Evolutionary conservation across 2,113 vertebrate genomes (phyloP).

Genomic region (Sclerurus mexicanus): DNA sequence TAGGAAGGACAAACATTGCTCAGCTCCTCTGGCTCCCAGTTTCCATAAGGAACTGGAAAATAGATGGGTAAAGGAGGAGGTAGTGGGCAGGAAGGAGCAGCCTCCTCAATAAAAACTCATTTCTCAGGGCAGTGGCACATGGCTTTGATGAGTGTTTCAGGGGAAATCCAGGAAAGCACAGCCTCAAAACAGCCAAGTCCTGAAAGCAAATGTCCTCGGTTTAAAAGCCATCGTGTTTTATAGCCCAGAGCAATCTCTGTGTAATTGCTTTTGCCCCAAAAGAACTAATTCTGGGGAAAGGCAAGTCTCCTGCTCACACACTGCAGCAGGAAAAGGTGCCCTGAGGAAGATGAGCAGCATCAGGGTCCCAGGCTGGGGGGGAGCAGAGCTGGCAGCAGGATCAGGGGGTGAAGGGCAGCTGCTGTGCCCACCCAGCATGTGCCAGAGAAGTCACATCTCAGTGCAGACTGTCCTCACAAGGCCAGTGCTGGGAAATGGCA

Average conservation of each 20-base stretch:
- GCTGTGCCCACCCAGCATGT: background rate
- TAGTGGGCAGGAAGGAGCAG: background rate
- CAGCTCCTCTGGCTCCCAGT: background rate
- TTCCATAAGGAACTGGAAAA: background rate
- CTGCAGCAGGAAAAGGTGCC: background rate
- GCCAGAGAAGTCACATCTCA: background rate
- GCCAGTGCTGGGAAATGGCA: rapidly evolving
- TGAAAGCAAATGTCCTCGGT: background rate
- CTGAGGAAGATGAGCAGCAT: background rate
- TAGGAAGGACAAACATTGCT: background rate
- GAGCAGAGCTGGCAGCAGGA: background rate
- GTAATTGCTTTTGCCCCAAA: background rate
- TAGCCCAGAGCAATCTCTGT: background rate
- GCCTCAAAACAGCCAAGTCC: background rate
- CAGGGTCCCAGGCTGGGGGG: background rate
- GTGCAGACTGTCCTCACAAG: background rate
- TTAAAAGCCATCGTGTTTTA: background rate
- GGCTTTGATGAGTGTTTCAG: background rate
- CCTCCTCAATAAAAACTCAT: background rate
- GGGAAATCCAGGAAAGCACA: background rate
- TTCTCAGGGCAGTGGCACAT: background rate
- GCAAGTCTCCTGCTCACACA: background rate
- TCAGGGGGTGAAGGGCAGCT: background rate
- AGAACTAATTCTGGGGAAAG: background rate
- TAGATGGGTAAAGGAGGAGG: background rate